phyloP scores from a whole-genome alignment of 2,113 vertebrate species.

The Trinectes maculatus region DNA sequence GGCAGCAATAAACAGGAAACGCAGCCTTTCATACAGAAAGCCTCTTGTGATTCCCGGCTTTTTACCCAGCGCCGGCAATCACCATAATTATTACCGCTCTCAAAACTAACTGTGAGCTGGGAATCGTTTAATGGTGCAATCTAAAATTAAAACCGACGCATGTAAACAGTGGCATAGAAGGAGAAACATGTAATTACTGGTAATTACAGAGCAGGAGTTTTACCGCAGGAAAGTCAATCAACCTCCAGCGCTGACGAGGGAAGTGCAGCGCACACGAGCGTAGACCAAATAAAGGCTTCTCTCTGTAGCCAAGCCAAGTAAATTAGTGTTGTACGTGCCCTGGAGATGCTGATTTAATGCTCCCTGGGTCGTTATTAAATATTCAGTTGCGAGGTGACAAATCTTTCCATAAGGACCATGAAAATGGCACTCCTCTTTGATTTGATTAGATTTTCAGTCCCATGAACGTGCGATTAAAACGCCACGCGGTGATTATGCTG shows the following conservation, averaged over 20 bases:
- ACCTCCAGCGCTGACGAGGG: constrained; percentile 42
- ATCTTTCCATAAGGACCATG: constrained; percentile 58
- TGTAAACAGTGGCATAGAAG: constrained; percentile 71
- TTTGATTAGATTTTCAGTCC: constrained; percentile 51
- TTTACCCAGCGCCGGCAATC: constrained; percentile 67
- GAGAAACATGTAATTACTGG: constrained; percentile 75
- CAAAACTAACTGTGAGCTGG: constrained; percentile 58
- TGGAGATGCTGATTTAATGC: constrained; percentile 49
- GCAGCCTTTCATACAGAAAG: constrained; percentile 52
- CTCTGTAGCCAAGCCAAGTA: constrained; percentile 38
- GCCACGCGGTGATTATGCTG: constrained; percentile 59
- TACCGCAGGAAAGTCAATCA: constrained; percentile 62
- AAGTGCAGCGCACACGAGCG: constrained; percentile 29
- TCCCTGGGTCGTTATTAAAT: constrained; percentile 63
- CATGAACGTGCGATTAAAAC: constrained; percentile 63
- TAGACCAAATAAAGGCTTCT: constrained; percentile 25
- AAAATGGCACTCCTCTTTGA: constrained; percentile 11
- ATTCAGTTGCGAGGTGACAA: constrained; percentile 66
- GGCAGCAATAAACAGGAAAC: constrained; percentile 26
- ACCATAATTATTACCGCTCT: constrained; percentile 71
- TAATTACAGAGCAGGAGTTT: constrained; percentile 70
- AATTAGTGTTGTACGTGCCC: constrained; percentile 20
- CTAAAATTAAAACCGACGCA: constrained; percentile 77
- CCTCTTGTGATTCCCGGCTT: constrained; percentile 54
- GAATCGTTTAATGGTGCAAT: constrained; percentile 68